Evolutionary conservation across 53 echinoderm and acorn worm species (phyloP).

Genomic region (Pentamera pediparva): DNA sequence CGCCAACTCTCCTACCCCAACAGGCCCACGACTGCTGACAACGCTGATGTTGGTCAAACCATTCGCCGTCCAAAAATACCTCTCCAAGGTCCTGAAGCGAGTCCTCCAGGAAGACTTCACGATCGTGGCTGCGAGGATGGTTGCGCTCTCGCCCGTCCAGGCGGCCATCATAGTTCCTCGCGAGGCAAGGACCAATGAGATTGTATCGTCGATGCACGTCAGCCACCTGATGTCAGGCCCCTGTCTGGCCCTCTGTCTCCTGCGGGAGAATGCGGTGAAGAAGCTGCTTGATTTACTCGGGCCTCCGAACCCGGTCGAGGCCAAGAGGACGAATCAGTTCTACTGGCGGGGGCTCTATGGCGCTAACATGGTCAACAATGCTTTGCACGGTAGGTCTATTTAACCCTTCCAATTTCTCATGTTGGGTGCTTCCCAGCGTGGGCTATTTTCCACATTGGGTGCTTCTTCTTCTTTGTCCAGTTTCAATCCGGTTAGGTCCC

Average conservation of each 20-base stretch:
- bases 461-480: too few species aligned
- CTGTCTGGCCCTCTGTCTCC: constrained; percentile 64
- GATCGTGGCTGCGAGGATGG: constrained; percentile 57
- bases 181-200: constrained; percentile 45
- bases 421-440: too few species aligned
- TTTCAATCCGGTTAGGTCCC: too few species aligned
- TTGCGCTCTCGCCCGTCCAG: constrained; percentile 27
- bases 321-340: constrained; percentile 76
- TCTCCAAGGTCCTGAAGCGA: constrained; percentile 85
- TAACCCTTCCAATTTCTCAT: neutral
- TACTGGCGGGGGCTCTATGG: constrained; percentile 92
- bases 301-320: constrained; percentile 76
- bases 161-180: constrained; percentile 58
- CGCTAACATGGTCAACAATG: constrained; percentile 88
- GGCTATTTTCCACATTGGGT: too few species aligned
- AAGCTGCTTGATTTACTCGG: constrained; percentile 79
- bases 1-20: neutral
- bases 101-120: constrained; percentile 77
- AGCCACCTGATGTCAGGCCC: constrained; percentile 76
- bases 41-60: constrained; percentile 90
- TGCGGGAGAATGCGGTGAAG: constrained; percentile 89
- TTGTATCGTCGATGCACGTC: constrained; percentile 58
- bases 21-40: constrained; percentile 89
- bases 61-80: constrained; percentile 62
- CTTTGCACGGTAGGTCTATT: constrained; percentile 58